Conservation (phyloP, 2,797 vertebrate species). For the Acanthornis magna region DNA sequence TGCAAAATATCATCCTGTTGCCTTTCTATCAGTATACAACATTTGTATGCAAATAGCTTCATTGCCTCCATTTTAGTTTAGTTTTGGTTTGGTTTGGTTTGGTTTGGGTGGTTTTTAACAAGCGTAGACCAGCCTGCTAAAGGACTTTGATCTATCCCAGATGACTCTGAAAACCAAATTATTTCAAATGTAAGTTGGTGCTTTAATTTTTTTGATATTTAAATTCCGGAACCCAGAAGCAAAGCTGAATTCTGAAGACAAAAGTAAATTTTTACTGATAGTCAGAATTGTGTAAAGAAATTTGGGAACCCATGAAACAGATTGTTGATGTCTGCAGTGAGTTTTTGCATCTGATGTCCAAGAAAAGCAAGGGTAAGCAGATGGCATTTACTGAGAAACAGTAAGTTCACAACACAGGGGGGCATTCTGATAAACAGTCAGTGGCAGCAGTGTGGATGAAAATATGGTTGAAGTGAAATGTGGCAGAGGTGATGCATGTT, state of each 20-base stretch:
- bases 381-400: background rate
- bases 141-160: background rate
- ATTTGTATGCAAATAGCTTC: background rate
- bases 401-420: background rate
- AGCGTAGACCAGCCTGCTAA: background rate
- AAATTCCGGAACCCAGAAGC: background rate
- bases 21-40: background rate
- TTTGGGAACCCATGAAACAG: background rate
- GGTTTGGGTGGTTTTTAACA: background rate
- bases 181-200: background rate
- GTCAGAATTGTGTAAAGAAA: background rate
- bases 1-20: rapidly evolving
- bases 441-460: background rate
- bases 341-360: background rate
- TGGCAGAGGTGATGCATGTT: background rate
- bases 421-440: background rate
- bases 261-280: background rate
- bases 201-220: background rate
- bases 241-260: background rate
- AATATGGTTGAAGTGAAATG: background rate
- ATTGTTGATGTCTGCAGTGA: rapidly evolving
- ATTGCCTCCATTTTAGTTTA: background rate
- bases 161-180: background rate
- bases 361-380: background rate
- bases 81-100: background rate